Percentiles rank a stretch among this genome's conserved stretches.
Conservation (phyloP, 2,797 vertebrate species). For the Ataeniobius toweri region DNA sequence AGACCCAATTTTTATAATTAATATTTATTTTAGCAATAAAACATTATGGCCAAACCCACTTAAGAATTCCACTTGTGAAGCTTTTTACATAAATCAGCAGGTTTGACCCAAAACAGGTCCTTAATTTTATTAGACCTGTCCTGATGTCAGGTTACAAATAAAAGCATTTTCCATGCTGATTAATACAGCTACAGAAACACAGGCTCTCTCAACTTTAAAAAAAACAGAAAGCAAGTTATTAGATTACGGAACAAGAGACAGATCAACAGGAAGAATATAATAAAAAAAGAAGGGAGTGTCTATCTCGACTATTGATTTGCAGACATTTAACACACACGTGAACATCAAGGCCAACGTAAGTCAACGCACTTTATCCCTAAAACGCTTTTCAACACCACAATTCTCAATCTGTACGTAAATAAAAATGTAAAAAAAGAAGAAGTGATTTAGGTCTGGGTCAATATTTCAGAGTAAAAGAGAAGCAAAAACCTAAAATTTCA, state of each 20-base stretch:
- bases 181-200: constrained; percentile 5
- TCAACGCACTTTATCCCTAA: constrained; percentile 41
- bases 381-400: constrained; percentile 11
- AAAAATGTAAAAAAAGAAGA: constrained; percentile 33
- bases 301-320: constrained; percentile 48
- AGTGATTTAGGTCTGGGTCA: constrained; percentile 22
- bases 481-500: constrained; percentile 13
- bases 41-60: constrained; percentile 17
- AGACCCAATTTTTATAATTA: background rate
- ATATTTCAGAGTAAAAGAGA: constrained; percentile 23
- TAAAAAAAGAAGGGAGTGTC: constrained; percentile 26
- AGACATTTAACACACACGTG: constrained; percentile 48
- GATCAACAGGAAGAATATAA: constrained; percentile 1
- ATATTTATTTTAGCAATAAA: constrained; percentile 17
- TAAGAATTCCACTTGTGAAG: constrained; percentile 1
- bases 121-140: background rate
- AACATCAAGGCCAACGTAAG: constrained; percentile 56
- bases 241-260: constrained; percentile 21
- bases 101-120: background rate
- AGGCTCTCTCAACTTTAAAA: background rate
- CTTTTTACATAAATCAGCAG: constrained; percentile 22
- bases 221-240: constrained; percentile 12
- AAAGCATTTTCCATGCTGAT: background rate
- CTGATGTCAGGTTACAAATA: background rate
- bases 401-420: constrained; percentile 13